Conservation (phyloP, 2,888 invertebrate species). For the Platycnemis pennipes region DNA sequence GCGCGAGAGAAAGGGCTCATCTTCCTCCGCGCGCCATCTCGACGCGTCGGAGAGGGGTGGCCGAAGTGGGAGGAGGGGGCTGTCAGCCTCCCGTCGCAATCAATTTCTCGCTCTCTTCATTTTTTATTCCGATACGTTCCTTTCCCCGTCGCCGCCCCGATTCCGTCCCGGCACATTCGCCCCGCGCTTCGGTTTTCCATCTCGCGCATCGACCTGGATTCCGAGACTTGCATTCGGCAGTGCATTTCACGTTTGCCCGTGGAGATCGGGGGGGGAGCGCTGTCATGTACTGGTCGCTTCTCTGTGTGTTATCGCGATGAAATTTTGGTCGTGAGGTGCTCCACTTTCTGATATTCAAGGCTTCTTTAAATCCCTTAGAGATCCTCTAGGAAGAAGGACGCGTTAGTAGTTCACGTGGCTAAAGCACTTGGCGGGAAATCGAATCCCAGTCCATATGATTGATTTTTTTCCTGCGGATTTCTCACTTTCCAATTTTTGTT, state of each 20-base stretch:
- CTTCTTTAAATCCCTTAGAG: too few species aligned
- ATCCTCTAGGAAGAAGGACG: too few species aligned
- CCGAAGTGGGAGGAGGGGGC: not conserved
- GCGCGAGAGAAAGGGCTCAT: not conserved
- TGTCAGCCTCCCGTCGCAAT: not conserved
- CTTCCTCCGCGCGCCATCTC: not conserved
- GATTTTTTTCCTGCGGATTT: too few species aligned
- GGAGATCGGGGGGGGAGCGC: too few species aligned
- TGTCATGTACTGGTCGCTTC: too few species aligned
- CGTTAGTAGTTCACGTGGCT: too few species aligned
- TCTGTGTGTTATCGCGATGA: too few species aligned
- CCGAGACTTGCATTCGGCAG: not conserved
- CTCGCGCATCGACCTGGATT: conserved; percentile 26
- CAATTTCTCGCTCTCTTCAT: not conserved
- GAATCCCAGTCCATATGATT: too few species aligned
- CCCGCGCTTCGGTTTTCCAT: not conserved
- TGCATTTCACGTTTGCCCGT: not conserved
- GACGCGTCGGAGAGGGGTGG: not conserved
- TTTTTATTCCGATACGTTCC: conserved; percentile 18
- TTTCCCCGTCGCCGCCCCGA: not conserved
- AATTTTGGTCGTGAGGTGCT: too few species aligned
- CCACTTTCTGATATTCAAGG: too few species aligned
- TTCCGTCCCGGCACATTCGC: not conserved
- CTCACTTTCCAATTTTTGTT: too few species aligned
- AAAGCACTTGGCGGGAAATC: too few species aligned